A percentile compares a stretch with the other conserved stretches of the same genome.
These are phyloP conservation scores for Odocoileus virginianus DNA, from an alignment of 2,113 vertebrate species.

Conservation along the genomic window DNA sequence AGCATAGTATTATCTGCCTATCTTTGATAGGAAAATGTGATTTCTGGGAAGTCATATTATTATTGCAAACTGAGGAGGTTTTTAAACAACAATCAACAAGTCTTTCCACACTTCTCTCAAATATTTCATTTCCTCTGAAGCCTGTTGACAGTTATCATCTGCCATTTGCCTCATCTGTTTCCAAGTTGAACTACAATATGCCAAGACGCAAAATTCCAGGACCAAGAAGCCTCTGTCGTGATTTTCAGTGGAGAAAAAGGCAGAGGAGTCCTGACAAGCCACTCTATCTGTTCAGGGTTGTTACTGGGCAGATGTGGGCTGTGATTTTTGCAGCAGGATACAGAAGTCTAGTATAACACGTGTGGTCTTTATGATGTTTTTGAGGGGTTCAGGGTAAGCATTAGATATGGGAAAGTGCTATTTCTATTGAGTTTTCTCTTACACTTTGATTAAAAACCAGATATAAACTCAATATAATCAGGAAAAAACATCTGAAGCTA, in stretches of 20 bases:
- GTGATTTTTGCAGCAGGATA: constrained; percentile 29
- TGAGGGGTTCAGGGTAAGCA: not conserved
- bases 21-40: not conserved
- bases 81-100: constrained; percentile 21
- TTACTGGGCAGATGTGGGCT: not conserved
- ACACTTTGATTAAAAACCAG: constrained; percentile 46
- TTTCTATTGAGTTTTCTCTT: constrained; percentile 45
- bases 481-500: not conserved
- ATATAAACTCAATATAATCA: not conserved
- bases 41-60: constrained; percentile 19
- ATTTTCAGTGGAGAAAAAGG: not conserved
- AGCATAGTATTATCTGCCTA: not conserved
- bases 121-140: constrained; percentile 21
- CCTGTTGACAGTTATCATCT: constrained; percentile 34
- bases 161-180: constrained; percentile 8
- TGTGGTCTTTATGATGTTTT: constrained; percentile 29
- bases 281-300: accelerated
- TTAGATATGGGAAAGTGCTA: not conserved
- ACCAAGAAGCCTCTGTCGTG: not conserved
- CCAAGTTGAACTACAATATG: not conserved
- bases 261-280: not conserved
- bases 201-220: not conserved
- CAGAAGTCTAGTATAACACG: not conserved
- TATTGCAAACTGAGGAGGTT: not conserved
- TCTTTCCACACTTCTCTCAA: constrained; percentile 25